A percentile compares a stretch with the other conserved stretches of the same genome.
Conservation (phyloP, 2,888 invertebrate species). For the Nezara viridula region DNA sequence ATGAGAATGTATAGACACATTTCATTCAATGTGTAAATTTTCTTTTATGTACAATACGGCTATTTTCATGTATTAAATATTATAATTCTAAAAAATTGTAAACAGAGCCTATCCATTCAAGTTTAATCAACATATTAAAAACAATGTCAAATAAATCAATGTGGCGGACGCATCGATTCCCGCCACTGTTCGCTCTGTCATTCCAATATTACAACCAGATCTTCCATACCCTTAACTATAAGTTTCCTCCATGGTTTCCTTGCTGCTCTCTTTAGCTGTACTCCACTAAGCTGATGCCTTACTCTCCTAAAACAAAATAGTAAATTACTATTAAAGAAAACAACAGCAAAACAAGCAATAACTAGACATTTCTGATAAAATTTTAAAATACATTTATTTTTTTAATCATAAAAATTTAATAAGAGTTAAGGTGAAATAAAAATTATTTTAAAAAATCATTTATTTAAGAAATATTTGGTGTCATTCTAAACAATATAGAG, state of each 20-base stretch:
- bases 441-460: too few relatives aligned
- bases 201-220: conserved; percentile 71
- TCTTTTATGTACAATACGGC: not conserved
- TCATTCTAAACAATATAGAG: too few relatives aligned
- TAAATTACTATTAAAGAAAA: not conserved
- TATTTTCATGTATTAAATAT: conserved; percentile 19
- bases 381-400: not conserved
- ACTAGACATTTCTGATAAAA: not conserved
- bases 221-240: conserved; percentile 69
- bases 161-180: conserved; percentile 64
- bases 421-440: too few relatives aligned
- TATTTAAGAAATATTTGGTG: too few relatives aligned
- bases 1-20: conserved; percentile 1
- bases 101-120: conserved; percentile 57
- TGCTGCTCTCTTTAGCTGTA: conserved; percentile 86
- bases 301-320: conserved; percentile 79
- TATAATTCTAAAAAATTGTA: not conserved
- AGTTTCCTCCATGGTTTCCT: conserved; percentile 86
- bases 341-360: not conserved
- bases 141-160: conserved; percentile 50
- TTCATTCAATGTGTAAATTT: conserved; percentile 11
- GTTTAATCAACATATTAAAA: conserved; percentile 48
- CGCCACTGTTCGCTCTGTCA: conserved; percentile 67
- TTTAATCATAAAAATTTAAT: not conserved
- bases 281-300: conserved; percentile 83